Evolutionary conservation across 2,797 vertebrate species (phyloP).

Genomic region (Heteromormyrus szaboi): DNA sequence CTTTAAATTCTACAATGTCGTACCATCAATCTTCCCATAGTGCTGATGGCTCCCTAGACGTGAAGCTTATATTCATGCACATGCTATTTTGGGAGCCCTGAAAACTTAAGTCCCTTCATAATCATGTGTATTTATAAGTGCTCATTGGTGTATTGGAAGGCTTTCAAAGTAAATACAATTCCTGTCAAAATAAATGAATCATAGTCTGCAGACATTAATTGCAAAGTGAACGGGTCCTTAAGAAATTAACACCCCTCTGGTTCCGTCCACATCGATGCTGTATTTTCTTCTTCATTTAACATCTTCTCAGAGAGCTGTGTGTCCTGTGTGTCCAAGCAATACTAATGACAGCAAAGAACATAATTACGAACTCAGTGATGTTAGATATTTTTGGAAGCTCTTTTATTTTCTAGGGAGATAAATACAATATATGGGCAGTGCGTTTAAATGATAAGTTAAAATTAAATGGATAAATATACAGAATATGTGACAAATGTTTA

Average conservation of each 20-base stretch:
- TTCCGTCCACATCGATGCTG: not conserved
- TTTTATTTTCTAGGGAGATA: not conserved
- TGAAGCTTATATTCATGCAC: not conserved
- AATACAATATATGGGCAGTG: not conserved
- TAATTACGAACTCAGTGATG: not conserved
- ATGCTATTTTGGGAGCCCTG: not conserved
- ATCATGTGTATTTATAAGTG: not conserved
- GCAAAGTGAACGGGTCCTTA: not conserved
- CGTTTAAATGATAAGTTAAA: not conserved
- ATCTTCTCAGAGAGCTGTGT: not conserved
- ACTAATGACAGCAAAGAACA: not conserved
- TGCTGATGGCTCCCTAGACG: not conserved
- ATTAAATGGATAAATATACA: not conserved
- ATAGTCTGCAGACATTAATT: not conserved
- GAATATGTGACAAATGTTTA: not conserved
- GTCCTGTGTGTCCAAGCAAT: not conserved
- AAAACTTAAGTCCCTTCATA: not conserved
- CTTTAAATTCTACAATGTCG: slow-evolving; percentile 9
- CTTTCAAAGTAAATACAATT: not conserved
- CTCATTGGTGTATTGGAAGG: not conserved
- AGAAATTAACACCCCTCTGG: not conserved
- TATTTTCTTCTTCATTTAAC: not conserved
- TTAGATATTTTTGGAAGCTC: not conserved
- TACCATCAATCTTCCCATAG: slow-evolving; percentile 5
- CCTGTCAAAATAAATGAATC: not conserved